Evolutionary conservation across 53 echinoderm and acorn worm species (phyloP), one percentile per base, ranked within the genome.

Genomic region (Mesocentrotus franciscanus): DNA sequence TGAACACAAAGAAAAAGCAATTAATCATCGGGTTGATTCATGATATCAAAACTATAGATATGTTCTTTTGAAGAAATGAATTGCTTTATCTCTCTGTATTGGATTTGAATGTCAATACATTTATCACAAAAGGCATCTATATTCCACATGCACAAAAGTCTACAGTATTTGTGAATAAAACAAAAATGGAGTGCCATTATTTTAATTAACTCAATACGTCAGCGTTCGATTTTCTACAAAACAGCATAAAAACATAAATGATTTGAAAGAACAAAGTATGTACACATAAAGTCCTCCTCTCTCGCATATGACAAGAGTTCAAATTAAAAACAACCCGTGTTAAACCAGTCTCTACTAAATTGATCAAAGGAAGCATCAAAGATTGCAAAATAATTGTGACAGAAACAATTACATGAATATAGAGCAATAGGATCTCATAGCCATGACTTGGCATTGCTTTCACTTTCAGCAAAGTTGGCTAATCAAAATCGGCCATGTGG

Each of bases 231-330:
- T 87, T n/a, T n/a, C 87, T 87, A 87, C 10, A 58, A 87, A 87
- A 87, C 13, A 3, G n/a, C 18, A 27, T 91, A 91, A 91, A 91
- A 66, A 64, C 33, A 90, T 66, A 91, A 22, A 10, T 34, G 91
- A 91, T 91, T 62, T 91, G 91, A 91, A 91, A 91, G 91, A 91
- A 62, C 91, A 91, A 91, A 91, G 22, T 91, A 66, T 91, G 64
- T 91, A 91, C 91, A 91, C 10, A 91, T 91, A 91, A 91, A 91
- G 35, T 64, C 91, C 29, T 68, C 35, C 32, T 20, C 11, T 17
- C 0, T 13, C 22, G 10, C 9, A 90, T 60, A 90, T 17, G 22
- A 60, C 57, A 90, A 90, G 62, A 62, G 33, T 22, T 34, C 24
- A 91, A 91, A 66, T 64, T 35, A 66, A 91, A 61, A 61, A 68